Evolutionary conservation across 2,113 vertebrate genomes (phyloP).

Genomic region (Cygnus buccinator): DNA sequence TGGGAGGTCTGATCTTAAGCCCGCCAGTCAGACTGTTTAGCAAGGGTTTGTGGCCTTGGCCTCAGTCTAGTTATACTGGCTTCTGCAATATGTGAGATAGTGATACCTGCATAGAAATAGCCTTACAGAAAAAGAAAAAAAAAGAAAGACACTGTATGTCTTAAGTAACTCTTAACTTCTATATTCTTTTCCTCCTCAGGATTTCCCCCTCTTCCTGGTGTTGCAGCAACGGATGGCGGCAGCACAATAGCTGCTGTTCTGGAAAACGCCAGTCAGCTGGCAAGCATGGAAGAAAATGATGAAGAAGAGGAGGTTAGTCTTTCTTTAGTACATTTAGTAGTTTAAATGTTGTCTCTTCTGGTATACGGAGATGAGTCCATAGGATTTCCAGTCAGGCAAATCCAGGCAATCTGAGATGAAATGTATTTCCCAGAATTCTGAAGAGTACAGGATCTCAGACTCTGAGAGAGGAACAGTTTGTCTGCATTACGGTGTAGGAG

Average conservation of each 20-base stretch:
- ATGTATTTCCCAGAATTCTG: not conserved
- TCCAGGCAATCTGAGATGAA: not conserved
- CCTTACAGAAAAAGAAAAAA: not conserved
- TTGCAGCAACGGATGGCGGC: conserved; percentile 72
- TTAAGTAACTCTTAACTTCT: not conserved
- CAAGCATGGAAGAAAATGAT: conserved; percentile 75
- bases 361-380: not conserved
- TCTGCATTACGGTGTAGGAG: not conserved
- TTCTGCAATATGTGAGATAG: not conserved
- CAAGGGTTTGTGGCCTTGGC: not conserved
- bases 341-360: not conserved
- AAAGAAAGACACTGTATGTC: not conserved
- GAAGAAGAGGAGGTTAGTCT: conserved; percentile 79
- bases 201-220: conserved; percentile 93
- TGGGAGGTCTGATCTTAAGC: not conserved
- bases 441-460: not conserved
- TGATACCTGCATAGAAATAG: not conserved
- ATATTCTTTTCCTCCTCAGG: conserved; percentile 73
- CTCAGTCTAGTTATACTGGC: not conserved
- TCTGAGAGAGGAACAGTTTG: not conserved
- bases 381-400: not conserved
- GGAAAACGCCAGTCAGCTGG: conserved; percentile 84
- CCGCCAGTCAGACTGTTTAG: not conserved
- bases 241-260: conserved; percentile 81
- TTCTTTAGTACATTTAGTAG: not conserved